Percentiles rank a stretch among this genome's conserved stretches.
Conservation (phyloP, 2,113 vertebrate genomes). For the Notiomystis cincta region DNA sequence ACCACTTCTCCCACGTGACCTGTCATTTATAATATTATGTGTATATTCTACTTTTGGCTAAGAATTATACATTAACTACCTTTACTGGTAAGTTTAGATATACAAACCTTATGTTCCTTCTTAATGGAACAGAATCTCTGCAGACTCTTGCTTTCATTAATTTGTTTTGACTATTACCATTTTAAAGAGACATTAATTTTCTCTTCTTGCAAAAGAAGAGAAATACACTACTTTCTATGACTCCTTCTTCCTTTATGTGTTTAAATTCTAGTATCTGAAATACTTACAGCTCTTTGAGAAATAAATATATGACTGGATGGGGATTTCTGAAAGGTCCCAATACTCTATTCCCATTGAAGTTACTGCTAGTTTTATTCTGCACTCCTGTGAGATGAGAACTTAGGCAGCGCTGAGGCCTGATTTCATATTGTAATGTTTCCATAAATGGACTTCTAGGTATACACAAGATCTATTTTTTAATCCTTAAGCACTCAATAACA, state of each 20-base stretch:
- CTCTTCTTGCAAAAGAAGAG: not conserved
- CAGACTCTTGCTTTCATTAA: not conserved
- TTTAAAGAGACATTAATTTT: not conserved
- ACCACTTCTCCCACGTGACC: not conserved
- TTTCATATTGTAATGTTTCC: not conserved
- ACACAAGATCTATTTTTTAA: slow-evolving; percentile 25
- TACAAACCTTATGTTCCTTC: not conserved
- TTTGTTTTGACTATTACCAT: not conserved
- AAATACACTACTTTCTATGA: not conserved
- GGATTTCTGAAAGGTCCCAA: slow-evolving; percentile 16
- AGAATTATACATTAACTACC: not conserved
- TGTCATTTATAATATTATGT: not conserved
- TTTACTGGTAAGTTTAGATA: not conserved
- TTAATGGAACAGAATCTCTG: not conserved
- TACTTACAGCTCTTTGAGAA: not conserved
- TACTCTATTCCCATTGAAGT: not conserved
- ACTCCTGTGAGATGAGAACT: not conserved
- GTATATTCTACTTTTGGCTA: not conserved
- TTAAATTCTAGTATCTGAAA: not conserved
- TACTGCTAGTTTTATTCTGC: not conserved
- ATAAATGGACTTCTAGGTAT: not conserved
- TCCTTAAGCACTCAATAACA: not conserved
- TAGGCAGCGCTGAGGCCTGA: not conserved
- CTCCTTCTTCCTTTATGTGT: not conserved
- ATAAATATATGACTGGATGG: not conserved